A percentile compares a stretch with the other conserved stretches of the same genome.
phyloP scores from a whole-genome alignment of 92 coral and sea anemone species.

The Porites lobata region DNA sequence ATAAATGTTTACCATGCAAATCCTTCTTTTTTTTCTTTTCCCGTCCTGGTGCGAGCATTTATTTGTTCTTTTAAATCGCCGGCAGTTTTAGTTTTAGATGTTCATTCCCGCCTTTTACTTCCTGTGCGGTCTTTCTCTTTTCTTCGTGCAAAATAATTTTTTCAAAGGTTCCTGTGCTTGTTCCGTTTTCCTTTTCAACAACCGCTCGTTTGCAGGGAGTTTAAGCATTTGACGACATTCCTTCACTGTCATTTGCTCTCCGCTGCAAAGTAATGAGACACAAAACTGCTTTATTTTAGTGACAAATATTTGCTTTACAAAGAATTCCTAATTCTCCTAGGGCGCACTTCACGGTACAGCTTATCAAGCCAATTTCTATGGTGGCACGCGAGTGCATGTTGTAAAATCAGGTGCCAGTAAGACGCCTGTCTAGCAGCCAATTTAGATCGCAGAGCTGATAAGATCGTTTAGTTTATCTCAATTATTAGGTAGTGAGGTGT shows the following conservation, averaged over 20 bases:
- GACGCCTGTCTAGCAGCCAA: conserved; percentile 41
- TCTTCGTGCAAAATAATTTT: background rate
- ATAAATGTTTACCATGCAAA: conserved; percentile 46
- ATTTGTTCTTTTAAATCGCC: background rate
- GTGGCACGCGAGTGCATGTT: conserved; percentile 47
- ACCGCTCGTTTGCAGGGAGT: conserved; percentile 23
- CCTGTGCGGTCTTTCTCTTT: conserved; percentile 14
- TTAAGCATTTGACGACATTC: conserved; percentile 39
- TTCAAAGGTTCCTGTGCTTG: background rate
- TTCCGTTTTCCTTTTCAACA: background rate
- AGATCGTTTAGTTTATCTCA: conserved; percentile 36
- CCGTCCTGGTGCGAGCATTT: background rate
- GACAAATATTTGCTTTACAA: conserved; percentile 53
- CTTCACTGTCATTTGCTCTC: conserved; percentile 32
- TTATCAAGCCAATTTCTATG: conserved; percentile 8
- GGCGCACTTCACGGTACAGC: conserved; percentile 15
- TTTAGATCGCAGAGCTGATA: conserved; percentile 38
- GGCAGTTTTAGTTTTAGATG: background rate
- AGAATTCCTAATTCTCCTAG: conserved; percentile 56
- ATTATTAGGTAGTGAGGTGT: conserved; percentile 19
- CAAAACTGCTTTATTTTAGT: conserved; percentile 45
- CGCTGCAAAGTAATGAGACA: conserved; percentile 48
- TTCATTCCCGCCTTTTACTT: background rate
- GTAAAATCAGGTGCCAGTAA: conserved; percentile 28
- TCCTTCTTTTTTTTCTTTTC: conserved; percentile 13